Conservation (phyloP, 2,797 vertebrate genomes). For the Enteromius anoplus region DNA sequence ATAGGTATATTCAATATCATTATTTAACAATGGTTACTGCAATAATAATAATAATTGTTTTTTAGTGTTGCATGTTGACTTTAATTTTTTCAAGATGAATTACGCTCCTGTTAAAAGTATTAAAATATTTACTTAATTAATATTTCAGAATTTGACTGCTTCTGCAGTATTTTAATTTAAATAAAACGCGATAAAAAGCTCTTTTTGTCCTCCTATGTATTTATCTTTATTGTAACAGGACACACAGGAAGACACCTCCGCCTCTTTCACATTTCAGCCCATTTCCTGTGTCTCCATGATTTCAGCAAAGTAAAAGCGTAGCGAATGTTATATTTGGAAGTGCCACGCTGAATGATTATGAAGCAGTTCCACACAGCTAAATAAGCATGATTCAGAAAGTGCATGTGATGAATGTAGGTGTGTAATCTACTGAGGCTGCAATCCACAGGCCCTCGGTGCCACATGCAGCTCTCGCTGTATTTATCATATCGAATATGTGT, state of each 20-base stretch:
- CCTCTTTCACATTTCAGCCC: background rate
- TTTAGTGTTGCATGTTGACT: background rate
- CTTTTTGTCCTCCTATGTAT: background rate
- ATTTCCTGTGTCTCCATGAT: background rate
- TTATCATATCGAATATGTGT: constrained; percentile 12
- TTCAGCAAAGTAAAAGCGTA: constrained; percentile 32
- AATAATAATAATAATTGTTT: background rate
- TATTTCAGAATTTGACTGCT: background rate
- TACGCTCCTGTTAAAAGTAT: too few relatives aligned
- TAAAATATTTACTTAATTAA: background rate
- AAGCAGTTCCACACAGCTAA: constrained; percentile 54
- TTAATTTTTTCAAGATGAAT: background rate
- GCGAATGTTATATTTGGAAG: constrained; percentile 60
- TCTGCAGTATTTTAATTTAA: background rate
- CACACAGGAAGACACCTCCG: background rate
- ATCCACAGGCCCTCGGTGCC: constrained; percentile 15
- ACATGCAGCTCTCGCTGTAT: constrained; percentile 16
- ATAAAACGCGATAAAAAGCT: background rate
- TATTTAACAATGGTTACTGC: too few relatives aligned
- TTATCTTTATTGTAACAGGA: background rate
- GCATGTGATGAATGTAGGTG: constrained; percentile 58
- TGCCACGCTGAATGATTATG: constrained; percentile 62
- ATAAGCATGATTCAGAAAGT: constrained; percentile 47
- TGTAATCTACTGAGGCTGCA: constrained; percentile 51
- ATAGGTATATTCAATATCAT: background rate